Evolutionary conservation across 2,113 vertebrate genomes (phyloP).

Genomic region (Brachirus orientalis): DNA sequence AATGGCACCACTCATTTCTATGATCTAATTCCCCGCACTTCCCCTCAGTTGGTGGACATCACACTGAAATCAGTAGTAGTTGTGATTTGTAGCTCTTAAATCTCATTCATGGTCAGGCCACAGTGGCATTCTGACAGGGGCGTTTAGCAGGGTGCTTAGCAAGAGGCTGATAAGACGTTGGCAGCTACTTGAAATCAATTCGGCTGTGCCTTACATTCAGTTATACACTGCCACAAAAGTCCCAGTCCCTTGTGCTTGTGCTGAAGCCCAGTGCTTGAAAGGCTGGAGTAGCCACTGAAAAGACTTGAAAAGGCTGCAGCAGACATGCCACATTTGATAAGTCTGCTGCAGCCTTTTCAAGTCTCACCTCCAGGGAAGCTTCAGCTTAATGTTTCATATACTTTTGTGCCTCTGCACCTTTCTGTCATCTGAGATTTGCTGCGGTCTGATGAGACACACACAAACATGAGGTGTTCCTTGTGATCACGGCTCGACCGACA

Average conservation of each 20-base stretch:
- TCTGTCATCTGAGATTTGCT: conserved; percentile 63
- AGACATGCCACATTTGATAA: conserved; percentile 60
- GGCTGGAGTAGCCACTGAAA: conserved; percentile 41
- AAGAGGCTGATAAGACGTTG: conserved; percentile 60
- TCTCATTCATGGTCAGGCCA: conserved; percentile 24
- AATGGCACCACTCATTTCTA: too few relatives aligned
- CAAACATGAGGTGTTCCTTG: conserved; percentile 47
- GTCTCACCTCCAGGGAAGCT: conserved; percentile 50
- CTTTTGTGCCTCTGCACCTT: conserved; percentile 49
- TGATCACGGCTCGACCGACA: conserved; percentile 23
- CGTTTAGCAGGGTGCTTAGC: conserved; percentile 63
- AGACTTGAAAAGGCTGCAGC: conserved; percentile 36
- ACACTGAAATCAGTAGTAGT: conserved; percentile 38
- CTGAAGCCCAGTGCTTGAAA: conserved; percentile 35
- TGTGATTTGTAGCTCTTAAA: conserved; percentile 43
- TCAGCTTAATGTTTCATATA: conserved; percentile 57
- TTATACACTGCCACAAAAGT: conserved; percentile 29
- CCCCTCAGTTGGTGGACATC: conserved; percentile 13
- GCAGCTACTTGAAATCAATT: conserved; percentile 70
- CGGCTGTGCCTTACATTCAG: conserved; percentile 48
- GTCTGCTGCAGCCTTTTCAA: too few relatives aligned
- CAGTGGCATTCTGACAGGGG: conserved; percentile 50
- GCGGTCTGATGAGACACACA: conserved; percentile 39
- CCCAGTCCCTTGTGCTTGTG: conserved; percentile 40
- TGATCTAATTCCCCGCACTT: conserved; percentile 24